These are phyloP conservation scores for Hylaeus anthracinus DNA, from an alignment of 1,140 invertebrate species.

Conservation along the genomic window DNA sequence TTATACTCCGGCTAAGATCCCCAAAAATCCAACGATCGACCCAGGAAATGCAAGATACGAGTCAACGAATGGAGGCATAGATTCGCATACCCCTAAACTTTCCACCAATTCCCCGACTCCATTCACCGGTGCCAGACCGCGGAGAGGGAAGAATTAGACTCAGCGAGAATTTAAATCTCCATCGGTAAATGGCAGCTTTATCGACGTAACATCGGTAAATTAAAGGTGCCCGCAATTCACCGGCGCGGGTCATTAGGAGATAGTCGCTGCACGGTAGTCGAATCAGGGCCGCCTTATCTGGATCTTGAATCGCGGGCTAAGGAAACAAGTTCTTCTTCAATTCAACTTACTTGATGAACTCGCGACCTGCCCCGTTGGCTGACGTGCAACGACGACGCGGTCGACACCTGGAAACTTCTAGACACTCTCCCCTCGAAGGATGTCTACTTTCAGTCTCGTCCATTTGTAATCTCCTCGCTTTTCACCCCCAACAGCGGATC, in stretches of 20 bases:
- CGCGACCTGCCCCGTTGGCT: conserved; percentile 42
- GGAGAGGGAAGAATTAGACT: neutral
- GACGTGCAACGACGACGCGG: conserved; percentile 54
- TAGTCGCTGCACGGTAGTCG: conserved; percentile 47
- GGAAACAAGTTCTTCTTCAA: conserved; percentile 70
- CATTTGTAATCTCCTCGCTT: conserved; percentile 37
- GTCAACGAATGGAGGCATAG: neutral
- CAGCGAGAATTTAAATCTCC: conserved; percentile 32
- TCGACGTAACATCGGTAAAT: conserved; percentile 77
- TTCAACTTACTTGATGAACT: conserved; percentile 73
- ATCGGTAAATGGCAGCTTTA: conserved; percentile 63
- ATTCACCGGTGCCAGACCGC: neutral
- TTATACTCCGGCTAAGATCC: too few species aligned
- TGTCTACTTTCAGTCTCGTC: conserved; percentile 51
- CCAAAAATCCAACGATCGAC: too few species aligned
- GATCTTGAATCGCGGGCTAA: conserved; percentile 62
- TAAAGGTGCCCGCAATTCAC: conserved; percentile 60
- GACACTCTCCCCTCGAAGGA: conserved; percentile 27
- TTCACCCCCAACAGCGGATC: conserved; percentile 24
- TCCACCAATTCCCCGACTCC: neutral
- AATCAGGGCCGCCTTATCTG: conserved; percentile 65
- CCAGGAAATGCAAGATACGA: too few species aligned
- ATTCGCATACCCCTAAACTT: neutral
- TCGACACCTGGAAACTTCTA: conserved; percentile 62
- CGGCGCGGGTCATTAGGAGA: conserved; percentile 57